Conservation (phyloP, 2,888 invertebrate species). For the Reticulitermes lucifugus region DNA sequence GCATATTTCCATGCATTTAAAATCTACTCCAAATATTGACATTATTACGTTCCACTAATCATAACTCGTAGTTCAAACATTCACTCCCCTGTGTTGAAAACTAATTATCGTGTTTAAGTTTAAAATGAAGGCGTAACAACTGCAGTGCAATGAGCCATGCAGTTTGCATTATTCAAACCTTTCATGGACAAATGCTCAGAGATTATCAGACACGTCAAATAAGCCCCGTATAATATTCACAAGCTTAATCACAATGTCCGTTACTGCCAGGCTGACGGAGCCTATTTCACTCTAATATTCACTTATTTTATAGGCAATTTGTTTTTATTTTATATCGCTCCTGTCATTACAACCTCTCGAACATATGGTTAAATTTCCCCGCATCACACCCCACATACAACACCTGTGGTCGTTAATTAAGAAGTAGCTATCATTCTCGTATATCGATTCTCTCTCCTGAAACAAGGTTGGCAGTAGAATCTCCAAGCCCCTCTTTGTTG, state of each 20-base stretch:
- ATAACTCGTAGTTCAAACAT: constrained; percentile 32
- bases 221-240: background rate
- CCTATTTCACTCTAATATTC: background rate
- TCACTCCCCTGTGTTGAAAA: background rate
- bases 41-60: constrained; percentile 29
- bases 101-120: constrained; percentile 38
- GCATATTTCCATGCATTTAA: constrained; percentile 38
- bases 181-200: background rate
- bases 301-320: background rate
- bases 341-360: background rate
- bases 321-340: background rate
- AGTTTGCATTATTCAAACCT: background rate
- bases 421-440: background rate
- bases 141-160: background rate
- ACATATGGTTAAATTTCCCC: background rate
- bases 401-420: background rate
- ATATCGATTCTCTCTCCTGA: background rate
- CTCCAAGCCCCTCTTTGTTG: too few species aligned
- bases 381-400: background rate
- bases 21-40: constrained; percentile 39
- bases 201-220: background rate
- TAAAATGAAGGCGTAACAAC: constrained; percentile 32
- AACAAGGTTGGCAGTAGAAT: too few species aligned
- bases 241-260: background rate
- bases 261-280: background rate